Conservation (phyloP, 2,888 invertebrate species). For the Chromoteleia sp. region DNA sequence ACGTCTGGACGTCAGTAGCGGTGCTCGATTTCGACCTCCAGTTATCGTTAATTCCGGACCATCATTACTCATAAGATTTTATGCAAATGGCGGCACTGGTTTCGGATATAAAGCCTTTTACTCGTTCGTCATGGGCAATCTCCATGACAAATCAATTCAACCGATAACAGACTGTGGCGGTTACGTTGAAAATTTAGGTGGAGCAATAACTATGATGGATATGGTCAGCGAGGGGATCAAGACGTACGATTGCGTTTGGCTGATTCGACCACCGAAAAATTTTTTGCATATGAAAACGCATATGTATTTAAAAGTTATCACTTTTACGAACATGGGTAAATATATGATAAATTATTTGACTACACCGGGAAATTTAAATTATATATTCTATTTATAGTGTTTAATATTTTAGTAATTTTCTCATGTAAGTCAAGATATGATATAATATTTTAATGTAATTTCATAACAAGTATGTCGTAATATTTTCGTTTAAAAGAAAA, state of each 20-base stretch:
- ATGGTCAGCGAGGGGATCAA: conserved; percentile 87
- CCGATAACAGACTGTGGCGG: conserved; percentile 88
- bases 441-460: too few species aligned
- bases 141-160: conserved; percentile 79
- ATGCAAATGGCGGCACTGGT: conserved; percentile 89
- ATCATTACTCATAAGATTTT: conserved; percentile 88
- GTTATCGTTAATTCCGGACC: conserved; percentile 88
- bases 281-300: conserved; percentile 89
- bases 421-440: too few species aligned
- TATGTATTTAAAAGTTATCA: conserved; percentile 87
- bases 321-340: conserved; percentile 87
- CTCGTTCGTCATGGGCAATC: conserved; percentile 84
- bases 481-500: too few species aligned
- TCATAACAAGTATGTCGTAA: too few species aligned
- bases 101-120: conserved; percentile 89
- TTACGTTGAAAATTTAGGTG: conserved; percentile 89
- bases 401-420: too few species aligned
- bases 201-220: conserved; percentile 91
- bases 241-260: conserved; percentile 90
- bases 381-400: too few species aligned
- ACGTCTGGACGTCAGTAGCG: conserved; percentile 88
- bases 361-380: too few species aligned
- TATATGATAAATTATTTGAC: too few species aligned
- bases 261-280: conserved; percentile 88
- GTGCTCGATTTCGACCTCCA: conserved; percentile 89